phyloP scores from a whole-genome alignment of 2,113 vertebrate genomes.

The Rhinoptilus africanus region DNA sequence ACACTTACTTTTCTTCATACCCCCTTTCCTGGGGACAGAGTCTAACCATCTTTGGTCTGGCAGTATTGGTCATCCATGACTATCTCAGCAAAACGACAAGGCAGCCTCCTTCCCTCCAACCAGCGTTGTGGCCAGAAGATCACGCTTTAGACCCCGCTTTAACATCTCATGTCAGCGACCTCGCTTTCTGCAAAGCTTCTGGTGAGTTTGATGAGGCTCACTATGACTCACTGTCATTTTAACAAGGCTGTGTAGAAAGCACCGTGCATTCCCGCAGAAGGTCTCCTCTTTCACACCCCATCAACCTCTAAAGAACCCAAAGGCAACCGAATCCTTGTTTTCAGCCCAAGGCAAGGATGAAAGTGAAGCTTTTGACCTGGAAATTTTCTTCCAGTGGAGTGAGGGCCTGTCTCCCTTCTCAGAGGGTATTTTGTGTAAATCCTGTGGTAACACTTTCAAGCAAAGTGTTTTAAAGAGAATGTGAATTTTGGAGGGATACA shows the following conservation, averaged over 20 bases:
- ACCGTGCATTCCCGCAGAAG: accelerated
- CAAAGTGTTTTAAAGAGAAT: neutral
- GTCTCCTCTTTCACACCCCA: neutral
- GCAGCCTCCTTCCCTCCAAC: neutral
- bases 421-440: neutral
- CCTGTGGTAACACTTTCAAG: neutral
- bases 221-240: accelerated
- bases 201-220: neutral
- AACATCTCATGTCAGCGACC: neutral
- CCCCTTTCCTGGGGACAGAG: neutral
- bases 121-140: neutral
- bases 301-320: neutral
- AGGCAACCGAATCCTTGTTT: neutral
- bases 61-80: neutral
- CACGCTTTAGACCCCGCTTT: neutral
- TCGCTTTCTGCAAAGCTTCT: neutral
- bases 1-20: neutral
- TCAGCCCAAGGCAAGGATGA: neutral
- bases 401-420: neutral
- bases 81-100: neutral
- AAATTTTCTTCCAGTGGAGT: neutral
- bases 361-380: neutral
- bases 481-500: constrained; percentile 4
- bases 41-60: neutral
- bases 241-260: neutral